Base-by-base conservation (phyloP, 1,140 invertebrate genomes). In the Atopsyche davidsoni region DNA sequence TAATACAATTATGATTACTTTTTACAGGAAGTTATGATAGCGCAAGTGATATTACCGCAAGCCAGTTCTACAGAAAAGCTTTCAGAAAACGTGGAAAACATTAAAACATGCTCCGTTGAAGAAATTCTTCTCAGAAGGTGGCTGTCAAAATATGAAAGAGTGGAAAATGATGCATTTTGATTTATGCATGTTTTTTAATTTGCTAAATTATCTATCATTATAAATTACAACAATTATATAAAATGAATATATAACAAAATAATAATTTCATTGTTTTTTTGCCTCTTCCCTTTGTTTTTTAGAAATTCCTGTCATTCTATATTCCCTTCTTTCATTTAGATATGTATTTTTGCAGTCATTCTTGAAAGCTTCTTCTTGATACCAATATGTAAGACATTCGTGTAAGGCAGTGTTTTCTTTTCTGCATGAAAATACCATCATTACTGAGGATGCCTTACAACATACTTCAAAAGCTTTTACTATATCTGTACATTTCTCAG, bases 311-410 rank as follows among this genome's bases (percentile, higher is more conserved):
- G 88, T 91, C 60, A 75, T 72, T 64, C 91, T 79, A 59, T 82
- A 94, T 66, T 90, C 81, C 54, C 80, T 80, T 62, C 92, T 77
- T 68, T 93, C 85, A 19, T 80, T 61, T 57, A 95, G 74, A 75
- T 94, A 95, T 64, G 88, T 77, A 58, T 88, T 68, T 49, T 72
- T 85, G 62, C 89, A 92, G 53, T 79, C 58, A 39, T 83, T 73
- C 61, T 74, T 79, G 58, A 94, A 92, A 0, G 79, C 75, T 59
- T 86, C 75, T 72, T 94, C 77, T 45, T 79, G 60, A 65, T 82
- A 93, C 91, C 89, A 92, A 16, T 66, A 70, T 2, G 69, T 59
- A 2, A 91, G 65, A 65, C 92, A 95, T 2, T 75, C 67, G 65
- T 80, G 82, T 19, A 94, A 61, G 0, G 59, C 65, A 3, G 70